Evolutionary conservation across 2,113 vertebrate species (phyloP), one percentile per base, ranked within the genome.

Genomic region (Sylvia atricapilla): DNA sequence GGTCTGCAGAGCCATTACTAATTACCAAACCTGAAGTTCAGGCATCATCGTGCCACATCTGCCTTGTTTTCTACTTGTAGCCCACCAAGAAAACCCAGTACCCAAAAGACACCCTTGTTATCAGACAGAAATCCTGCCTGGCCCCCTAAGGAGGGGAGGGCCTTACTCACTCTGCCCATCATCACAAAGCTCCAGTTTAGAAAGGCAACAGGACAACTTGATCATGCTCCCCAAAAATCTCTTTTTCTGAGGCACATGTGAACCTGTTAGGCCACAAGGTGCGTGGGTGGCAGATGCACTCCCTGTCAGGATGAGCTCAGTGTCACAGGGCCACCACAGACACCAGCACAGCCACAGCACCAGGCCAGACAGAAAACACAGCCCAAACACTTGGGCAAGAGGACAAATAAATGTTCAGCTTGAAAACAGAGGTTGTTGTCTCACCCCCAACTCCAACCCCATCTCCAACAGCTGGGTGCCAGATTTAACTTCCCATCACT

Each of bases 101-200:
- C 9, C 52, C 43, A 77, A 74, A 80, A 30, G n/a, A 56, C 9
- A 46, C 2, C 0, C 0, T 15, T 16, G 4, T 6, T 6, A 67
- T 3, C 15, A 85, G 31, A 66, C 4, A 15, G 15, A 87, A 79
- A 33, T 8, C 8, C 35, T 58, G 15, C 37, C 11, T 47, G 13
- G 3, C 41, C 44, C 4, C 13, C 14, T 14, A n/a, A 7, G 0
- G 0, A 76, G 31, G 8, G 4, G 19, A 66, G 9, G 19, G 6
- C 39, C 21, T 43, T 15, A 28, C 7, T n/a, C 13, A 8, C 4
- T 4, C 14, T 23, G 4, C 7, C 11, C 19, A 37, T 74, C 41
- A 27, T 8, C 24, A 12, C 72, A 52, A 74, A 15, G 6, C 8
- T 64, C 19, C 52, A 13, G 19, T 3, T 67, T 44, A n/a, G 13